Conservation (phyloP, 2,113 vertebrate species). For the Pongo abelii region DNA sequence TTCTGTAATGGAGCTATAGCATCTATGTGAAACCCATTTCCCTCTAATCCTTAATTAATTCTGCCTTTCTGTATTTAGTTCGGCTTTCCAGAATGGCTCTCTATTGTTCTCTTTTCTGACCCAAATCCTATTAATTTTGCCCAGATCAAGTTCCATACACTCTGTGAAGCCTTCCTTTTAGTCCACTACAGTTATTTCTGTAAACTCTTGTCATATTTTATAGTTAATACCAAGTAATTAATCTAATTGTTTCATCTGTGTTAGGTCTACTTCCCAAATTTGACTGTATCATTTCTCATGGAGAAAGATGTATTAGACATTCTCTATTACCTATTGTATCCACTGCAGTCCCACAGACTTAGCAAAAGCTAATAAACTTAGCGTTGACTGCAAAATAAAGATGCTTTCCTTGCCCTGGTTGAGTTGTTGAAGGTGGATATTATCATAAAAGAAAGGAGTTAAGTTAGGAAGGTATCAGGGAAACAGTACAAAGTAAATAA, state of each 20-base stretch:
- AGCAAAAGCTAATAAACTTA: background rate
- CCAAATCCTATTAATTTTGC: background rate
- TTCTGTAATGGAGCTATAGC: background rate
- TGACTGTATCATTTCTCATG: background rate
- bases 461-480: background rate
- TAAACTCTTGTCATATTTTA: background rate
- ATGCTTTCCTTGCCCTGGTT: background rate
- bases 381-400: background rate
- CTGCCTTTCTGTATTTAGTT: background rate
- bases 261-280: background rate
- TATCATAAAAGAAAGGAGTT: background rate
- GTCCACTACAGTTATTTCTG: background rate
- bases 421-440: background rate
- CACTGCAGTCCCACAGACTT: background rate
- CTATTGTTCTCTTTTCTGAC: background rate
- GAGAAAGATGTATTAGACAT: background rate
- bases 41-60: background rate
- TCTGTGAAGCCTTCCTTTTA: background rate
- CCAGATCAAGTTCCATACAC: background rate
- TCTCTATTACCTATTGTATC: background rate
- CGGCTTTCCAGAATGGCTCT: background rate
- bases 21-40: background rate
- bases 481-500: background rate
- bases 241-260: background rate
- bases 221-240: background rate